Evolutionary conservation across 2,888 invertebrate species (phyloP).

Genomic region (Argyra leucocephala): DNA sequence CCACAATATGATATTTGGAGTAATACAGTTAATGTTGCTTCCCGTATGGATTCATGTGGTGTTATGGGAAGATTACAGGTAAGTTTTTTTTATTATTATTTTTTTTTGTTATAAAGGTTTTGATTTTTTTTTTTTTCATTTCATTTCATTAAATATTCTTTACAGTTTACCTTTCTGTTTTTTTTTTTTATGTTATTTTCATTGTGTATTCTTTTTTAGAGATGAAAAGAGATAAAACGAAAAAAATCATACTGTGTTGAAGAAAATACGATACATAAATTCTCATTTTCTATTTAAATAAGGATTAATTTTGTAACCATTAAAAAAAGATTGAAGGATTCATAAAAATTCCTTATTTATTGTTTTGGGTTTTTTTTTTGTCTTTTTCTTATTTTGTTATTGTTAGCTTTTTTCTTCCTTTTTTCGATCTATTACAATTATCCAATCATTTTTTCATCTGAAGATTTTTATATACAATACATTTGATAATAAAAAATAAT

Average conservation of each 20-base stretch:
- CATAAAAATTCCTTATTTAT: not conserved
- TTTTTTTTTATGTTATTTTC: not conserved
- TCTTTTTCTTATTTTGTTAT: no score
- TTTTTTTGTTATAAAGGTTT: not conserved
- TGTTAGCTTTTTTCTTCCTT: not conserved
- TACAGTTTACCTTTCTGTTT: not conserved
- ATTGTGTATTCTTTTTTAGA: no score
- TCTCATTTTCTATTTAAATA: not conserved
- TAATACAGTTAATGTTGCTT: conserved; percentile 95
- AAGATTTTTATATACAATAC: not conserved
- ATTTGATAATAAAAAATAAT: not conserved
- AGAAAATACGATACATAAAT: not conserved
- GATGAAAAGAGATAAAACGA: no score
- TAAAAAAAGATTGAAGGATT: not conserved
- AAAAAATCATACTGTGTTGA: no score
- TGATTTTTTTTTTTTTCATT: not conserved
- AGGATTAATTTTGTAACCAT: not conserved
- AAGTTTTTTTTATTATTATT: conserved; percentile 18
- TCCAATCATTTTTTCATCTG: not conserved
- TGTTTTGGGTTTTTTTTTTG: not conserved
- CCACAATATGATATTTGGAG: conserved; percentile 99
- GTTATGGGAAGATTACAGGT: conserved; percentile 78
- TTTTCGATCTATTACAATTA: not conserved
- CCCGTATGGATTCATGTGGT: conserved; percentile 94
- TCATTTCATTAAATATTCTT: not conserved